A percentile compares a stretch with the other conserved stretches of the same genome.
Evolutionary conservation across 2,888 invertebrate genomes (phyloP).

Genomic region (Nasonovia ribisnigri): DNA sequence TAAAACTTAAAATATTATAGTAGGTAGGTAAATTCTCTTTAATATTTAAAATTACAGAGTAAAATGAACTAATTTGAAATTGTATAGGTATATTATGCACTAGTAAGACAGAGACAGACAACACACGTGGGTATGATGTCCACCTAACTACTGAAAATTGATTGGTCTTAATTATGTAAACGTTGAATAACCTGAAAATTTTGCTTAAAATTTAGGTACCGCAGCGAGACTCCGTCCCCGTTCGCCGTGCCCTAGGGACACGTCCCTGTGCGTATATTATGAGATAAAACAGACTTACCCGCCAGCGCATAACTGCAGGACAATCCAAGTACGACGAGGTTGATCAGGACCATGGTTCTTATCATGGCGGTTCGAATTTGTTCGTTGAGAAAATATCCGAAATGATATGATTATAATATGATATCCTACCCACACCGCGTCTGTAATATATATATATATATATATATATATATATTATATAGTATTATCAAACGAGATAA

Average conservation of each 20-base stretch:
- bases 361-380: background rate
- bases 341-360: background rate
- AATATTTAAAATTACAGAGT: background rate
- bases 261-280: background rate
- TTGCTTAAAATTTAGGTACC: background rate
- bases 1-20: background rate
- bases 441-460: too few relatives aligned
- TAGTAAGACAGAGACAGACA: background rate
- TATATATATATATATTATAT: too few relatives aligned
- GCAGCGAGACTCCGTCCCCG: too few relatives aligned
- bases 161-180: background rate
- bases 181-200: background rate
- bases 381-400: background rate
- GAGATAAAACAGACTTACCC: conserved; percentile 45
- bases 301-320: background rate
- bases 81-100: background rate
- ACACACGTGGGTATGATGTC: background rate
- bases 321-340: conserved; percentile 38
- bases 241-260: too few relatives aligned
- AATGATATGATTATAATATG: background rate
- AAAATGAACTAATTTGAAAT: background rate
- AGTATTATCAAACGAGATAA: too few relatives aligned
- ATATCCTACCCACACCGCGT: too few relatives aligned
- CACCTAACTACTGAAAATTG: too few relatives aligned
- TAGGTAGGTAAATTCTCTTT: background rate